Evolutionary conservation across 2,797 vertebrate species (phyloP).

Genomic region (Cossypha dichroa): DNA sequence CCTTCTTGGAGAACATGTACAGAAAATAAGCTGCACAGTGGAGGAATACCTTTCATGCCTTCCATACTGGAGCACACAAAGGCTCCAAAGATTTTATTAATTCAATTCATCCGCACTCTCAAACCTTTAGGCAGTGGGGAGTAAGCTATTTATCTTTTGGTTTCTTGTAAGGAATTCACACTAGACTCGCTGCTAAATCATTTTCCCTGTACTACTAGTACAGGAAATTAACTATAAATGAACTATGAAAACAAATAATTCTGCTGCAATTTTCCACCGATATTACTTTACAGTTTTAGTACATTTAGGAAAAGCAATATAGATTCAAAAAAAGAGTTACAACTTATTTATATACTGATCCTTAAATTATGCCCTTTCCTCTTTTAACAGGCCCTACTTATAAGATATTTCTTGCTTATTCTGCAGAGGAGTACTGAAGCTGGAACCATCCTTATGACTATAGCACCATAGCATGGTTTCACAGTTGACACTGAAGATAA

Average conservation of each 20-base stretch:
- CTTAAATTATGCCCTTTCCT: slow-evolving; percentile 37
- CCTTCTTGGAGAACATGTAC: neutral
- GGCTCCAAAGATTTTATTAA: slow-evolving; percentile 61
- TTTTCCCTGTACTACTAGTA: slow-evolving; percentile 69
- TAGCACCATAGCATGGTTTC: neutral
- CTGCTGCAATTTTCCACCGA: slow-evolving; percentile 67
- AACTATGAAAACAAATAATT: slow-evolving; percentile 75
- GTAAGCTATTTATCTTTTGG: slow-evolving; percentile 66
- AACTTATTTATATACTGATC: slow-evolving; percentile 46
- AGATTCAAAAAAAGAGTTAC: slow-evolving; percentile 39
- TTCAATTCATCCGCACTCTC: slow-evolving; percentile 7
- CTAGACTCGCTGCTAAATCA: slow-evolving; percentile 63
- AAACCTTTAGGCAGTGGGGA: slow-evolving; percentile 62
- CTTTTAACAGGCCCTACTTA: slow-evolving; percentile 12
- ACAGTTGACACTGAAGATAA: neutral
- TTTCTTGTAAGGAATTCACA: slow-evolving; percentile 73
- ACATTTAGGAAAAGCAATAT: slow-evolving; percentile 62
- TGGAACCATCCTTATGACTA: neutral
- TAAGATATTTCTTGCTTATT: slow-evolving; percentile 28
- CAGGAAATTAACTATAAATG: slow-evolving; percentile 77
- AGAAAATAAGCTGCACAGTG: slow-evolving; percentile 15
- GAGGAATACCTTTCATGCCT: slow-evolving; percentile 41
- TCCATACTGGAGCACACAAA: slow-evolving; percentile 24
- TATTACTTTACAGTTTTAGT: slow-evolving; percentile 68
- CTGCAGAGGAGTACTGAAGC: neutral